Evolutionary conservation across 1,140 invertebrate genomes (phyloP).

Genomic region (Phenacoccus solenopsis): DNA sequence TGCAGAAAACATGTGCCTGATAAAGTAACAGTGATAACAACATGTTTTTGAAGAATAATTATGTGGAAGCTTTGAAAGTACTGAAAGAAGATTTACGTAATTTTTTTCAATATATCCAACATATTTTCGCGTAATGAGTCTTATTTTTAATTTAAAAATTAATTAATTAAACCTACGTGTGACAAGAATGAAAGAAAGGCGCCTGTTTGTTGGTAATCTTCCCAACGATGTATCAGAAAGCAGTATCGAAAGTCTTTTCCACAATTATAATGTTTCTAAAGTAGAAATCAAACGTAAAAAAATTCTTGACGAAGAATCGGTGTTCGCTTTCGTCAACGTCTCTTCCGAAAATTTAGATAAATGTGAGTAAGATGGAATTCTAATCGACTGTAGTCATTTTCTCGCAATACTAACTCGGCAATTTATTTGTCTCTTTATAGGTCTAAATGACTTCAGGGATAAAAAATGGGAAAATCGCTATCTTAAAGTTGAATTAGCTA

Average conservation of each 20-base stretch:
- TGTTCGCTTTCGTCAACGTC: background rate
- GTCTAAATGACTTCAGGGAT: background rate
- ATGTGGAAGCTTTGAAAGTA: no score
- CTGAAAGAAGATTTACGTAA: no score
- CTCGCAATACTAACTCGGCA: background rate
- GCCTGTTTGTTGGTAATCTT: background rate
- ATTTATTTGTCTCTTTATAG: background rate
- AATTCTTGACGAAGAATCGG: background rate
- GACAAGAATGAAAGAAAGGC: background rate
- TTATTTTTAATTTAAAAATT: no score
- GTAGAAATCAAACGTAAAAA: background rate
- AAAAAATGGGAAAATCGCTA: background rate
- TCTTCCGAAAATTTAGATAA: background rate
- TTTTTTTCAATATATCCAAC: no score
- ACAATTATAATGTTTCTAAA: background rate
- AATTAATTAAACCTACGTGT: no score
- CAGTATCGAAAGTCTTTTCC: background rate
- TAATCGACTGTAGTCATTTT: background rate
- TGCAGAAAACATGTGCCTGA: no score
- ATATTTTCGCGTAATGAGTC: no score
- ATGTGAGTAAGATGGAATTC: background rate
- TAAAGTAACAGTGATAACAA: no score
- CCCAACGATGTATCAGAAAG: background rate
- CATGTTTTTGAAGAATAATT: no score
- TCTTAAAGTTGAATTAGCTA: background rate